Evolutionary conservation across 2,888 invertebrate species (phyloP).

Genomic region (Corbicula japonica): DNA sequence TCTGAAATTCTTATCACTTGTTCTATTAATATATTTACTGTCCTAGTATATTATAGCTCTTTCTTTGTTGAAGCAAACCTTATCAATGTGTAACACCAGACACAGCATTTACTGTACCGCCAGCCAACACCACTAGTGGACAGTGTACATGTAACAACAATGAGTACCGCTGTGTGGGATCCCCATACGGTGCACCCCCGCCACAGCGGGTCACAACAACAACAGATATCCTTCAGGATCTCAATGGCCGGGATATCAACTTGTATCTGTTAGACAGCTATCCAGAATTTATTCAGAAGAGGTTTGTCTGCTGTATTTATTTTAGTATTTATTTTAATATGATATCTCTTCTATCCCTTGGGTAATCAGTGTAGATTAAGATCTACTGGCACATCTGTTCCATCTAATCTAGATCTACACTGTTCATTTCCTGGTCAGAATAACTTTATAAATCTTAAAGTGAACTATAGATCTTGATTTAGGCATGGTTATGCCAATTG

Average conservation of each 20-base stretch:
- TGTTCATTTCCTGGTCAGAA: no score
- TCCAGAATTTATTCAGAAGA: constrained; percentile 66
- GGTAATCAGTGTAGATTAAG: no score
- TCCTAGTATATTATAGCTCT: no score
- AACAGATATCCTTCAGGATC: constrained; percentile 77
- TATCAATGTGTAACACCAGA: constrained; percentile 63
- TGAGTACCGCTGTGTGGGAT: constrained; percentile 65
- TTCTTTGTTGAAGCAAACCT: no score
- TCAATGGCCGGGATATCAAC: constrained; percentile 71
- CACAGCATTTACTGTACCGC: constrained; percentile 26
- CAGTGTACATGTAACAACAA: constrained; percentile 70
- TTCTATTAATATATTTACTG: no score
- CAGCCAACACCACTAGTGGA: constrained; percentile 22
- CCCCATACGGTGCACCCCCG: constrained; percentile 56
- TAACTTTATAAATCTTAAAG: no score
- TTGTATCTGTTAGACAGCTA: constrained; percentile 82
- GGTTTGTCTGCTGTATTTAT: constrained; percentile 47
- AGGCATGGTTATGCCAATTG: no score
- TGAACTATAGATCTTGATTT: no score
- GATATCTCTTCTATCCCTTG: no score
- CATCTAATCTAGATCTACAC: no score
- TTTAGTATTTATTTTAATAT: neutral
- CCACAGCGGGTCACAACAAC: constrained; percentile 62
- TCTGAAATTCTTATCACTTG: no score
- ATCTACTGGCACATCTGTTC: no score